phyloP scores from a whole-genome alignment of 2,888 invertebrate species.

The Trachelus iudaicus region DNA sequence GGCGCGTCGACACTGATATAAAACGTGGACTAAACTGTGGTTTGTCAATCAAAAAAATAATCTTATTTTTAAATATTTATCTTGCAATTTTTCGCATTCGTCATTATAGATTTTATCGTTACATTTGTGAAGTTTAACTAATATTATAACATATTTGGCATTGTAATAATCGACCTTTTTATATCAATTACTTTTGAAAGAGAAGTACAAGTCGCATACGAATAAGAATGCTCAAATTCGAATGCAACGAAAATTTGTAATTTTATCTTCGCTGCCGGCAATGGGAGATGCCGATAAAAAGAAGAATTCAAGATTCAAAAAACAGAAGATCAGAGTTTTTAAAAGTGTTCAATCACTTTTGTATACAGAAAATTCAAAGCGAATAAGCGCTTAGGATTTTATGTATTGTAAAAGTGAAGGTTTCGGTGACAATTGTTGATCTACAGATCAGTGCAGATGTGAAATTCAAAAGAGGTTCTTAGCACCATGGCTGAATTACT shows the following conservation, averaged over 20 bases:
- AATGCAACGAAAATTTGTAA: background rate
- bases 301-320: background rate
- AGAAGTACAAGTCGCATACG: background rate
- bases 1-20: no score
- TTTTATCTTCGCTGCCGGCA: background rate
- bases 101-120: background rate
- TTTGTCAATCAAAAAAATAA: background rate
- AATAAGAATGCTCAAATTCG: background rate
- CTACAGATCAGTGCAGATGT: background rate
- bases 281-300: background rate
- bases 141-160: background rate
- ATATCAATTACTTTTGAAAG: background rate
- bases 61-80: background rate
- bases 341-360: background rate
- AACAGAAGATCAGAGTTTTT: background rate
- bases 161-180: background rate
- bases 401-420: background rate
- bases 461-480: background rate
- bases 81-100: background rate
- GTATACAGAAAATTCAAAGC: background rate
- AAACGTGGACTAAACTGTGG: no score
- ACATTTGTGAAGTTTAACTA: background rate
- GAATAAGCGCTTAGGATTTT: background rate
- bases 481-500: constrained; percentile 38
- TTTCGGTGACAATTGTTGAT: background rate